These are phyloP conservation scores for Ariolimax columbianus DNA, from an alignment of 2,888 invertebrate genomes.

Conservation along the genomic window DNA sequence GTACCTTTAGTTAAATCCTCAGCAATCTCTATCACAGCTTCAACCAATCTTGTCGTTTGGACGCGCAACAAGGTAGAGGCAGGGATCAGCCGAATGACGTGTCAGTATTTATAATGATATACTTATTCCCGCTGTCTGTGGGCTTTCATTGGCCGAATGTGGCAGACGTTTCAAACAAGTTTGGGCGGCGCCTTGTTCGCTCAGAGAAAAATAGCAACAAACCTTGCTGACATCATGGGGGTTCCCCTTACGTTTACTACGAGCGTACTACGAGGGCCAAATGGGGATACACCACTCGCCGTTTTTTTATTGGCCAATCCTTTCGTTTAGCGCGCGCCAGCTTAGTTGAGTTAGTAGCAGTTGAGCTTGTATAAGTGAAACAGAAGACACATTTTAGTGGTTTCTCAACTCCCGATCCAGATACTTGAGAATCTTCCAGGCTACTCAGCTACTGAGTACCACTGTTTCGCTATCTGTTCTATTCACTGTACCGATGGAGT, in stretches of 20 bases:
- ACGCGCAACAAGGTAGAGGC: not conserved
- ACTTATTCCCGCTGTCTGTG: not conserved
- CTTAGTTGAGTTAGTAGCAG: not conserved
- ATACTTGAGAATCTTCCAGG: no score
- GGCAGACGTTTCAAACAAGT: not conserved
- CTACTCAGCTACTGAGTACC: not conserved
- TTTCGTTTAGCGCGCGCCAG: slow-evolving; percentile 23
- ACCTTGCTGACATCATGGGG: slow-evolving; percentile 47
- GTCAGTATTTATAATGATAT: not conserved
- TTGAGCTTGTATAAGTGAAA: not conserved
- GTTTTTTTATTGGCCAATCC: slow-evolving; percentile 38
- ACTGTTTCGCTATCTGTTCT: no score
- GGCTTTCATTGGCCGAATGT: not conserved
- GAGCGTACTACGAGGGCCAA: slow-evolving; percentile 26
- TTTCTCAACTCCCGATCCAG: not conserved
- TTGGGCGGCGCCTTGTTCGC: slow-evolving; percentile 41
- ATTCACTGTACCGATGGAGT: not conserved
- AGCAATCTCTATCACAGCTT: not conserved
- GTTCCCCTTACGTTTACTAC: slow-evolving; percentile 41
- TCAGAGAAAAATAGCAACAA: slow-evolving; percentile 40
- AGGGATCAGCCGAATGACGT: not conserved
- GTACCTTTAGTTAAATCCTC: not conserved
- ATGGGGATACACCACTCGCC: not conserved
- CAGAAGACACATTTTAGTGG: not conserved
- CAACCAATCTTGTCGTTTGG: not conserved